Evolutionary conservation across 2,113 vertebrate genomes (phyloP).

Genomic region (Pantherophis guttatus): DNA sequence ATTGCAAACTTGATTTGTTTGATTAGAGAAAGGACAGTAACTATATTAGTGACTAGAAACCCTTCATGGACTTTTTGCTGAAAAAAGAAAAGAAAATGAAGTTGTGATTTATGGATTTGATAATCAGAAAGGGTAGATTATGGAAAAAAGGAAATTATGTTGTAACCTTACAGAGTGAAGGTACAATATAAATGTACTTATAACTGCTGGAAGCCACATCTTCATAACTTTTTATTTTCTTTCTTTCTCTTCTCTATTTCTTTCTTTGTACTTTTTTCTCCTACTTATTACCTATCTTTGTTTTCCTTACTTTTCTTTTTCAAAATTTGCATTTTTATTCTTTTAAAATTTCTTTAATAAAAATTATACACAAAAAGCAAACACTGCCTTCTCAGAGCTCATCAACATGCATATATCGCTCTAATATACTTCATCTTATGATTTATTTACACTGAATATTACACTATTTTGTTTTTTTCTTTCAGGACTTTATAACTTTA

Average conservation of each 20-base stretch:
- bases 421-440: neutral
- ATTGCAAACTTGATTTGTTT: neutral
- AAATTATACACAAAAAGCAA: neutral
- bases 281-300: neutral
- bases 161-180: neutral
- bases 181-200: neutral
- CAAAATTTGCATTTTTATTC: neutral
- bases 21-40: neutral
- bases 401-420: neutral
- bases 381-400: neutral
- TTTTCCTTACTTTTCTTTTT: neutral
- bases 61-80: neutral
- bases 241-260: neutral
- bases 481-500: neutral
- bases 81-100: neutral
- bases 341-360: neutral
- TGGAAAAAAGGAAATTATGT: neutral
- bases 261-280: neutral
- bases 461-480: neutral
- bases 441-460: neutral
- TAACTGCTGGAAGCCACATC: neutral
- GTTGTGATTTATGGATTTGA: neutral
- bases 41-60: neutral
- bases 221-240: neutral
- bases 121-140: neutral